Percentiles rank a stretch among this genome's conserved stretches.
These are phyloP conservation scores for Sciurus niger DNA, from an alignment of 2,113 vertebrate genomes.

Conservation along the genomic window DNA sequence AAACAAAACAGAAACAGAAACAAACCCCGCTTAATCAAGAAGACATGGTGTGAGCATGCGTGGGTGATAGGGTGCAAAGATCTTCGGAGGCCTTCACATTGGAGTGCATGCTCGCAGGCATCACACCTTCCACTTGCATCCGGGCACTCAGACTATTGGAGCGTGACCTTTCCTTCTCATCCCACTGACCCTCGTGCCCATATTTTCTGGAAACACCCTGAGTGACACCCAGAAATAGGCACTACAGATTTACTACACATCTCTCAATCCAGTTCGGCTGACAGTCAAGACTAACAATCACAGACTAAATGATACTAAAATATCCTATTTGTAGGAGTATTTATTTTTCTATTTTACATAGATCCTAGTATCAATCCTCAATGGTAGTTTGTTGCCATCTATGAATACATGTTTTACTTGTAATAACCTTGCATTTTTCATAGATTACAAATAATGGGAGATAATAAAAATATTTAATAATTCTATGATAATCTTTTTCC, in stretches of 20 bases:
- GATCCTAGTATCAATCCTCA: not conserved
- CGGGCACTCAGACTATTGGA: not conserved
- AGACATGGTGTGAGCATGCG: not conserved
- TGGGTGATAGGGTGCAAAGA: no score
- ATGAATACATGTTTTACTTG: not conserved
- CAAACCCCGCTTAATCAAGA: not conserved
- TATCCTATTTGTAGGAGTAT: not conserved
- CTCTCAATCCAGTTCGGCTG: no score
- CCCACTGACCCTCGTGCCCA: not conserved
- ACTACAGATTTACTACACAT: not conserved
- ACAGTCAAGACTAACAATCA: not conserved
- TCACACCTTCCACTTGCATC: no score
- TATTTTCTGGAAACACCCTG: not conserved
- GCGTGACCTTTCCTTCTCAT: not conserved
- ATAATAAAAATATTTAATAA: not conserved
- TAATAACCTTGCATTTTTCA: not conserved
- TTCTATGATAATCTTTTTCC: not conserved
- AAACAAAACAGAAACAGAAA: no score
- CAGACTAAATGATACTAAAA: not conserved
- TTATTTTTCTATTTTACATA: not conserved
- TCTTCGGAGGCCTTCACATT: no score
- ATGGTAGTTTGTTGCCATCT: not conserved
- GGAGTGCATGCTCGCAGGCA: accelerated
- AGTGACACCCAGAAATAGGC: not conserved
- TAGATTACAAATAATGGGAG: not conserved